Evolutionary conservation across 2,113 vertebrate genomes (phyloP), one percentile per base, ranked within the genome.

Genomic region (Urocolius indicus): DNA sequence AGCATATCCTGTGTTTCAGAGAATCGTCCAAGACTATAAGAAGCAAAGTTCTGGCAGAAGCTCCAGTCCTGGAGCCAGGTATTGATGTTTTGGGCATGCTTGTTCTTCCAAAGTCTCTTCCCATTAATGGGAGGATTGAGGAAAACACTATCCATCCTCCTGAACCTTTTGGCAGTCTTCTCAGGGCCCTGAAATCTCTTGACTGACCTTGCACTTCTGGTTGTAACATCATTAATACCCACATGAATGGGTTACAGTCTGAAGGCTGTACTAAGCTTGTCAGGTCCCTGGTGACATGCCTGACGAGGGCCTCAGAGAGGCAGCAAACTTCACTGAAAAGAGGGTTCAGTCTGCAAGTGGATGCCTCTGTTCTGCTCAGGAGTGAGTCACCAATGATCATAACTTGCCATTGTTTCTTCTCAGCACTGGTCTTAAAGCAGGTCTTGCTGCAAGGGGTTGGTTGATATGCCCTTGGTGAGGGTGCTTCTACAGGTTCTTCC

Each of bases 371-470:
- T 46, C 73, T n/a, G 26, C 32, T 78, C 36, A 19, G 34, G 45
- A 62, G 8, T 23, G 24, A 43, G 21, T 18, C 26, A 19, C 17
- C 12, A 2, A 18, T 5, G 57, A 34, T 48, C 26, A 4, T 10
- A 32, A 22, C 26, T 36, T 5, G 2, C 30, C 26, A 2, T 4
- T 51, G 26, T 19, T 57, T 43, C 43, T 45, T 57, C 34, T 48
- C 3, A 1, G 7, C 5, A 0, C 38, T 23, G 26, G 22, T 20
- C 58, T 45, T 27, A 43, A 43, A 0, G 16, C 26, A 18, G 26
- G 43, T 43, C 19, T 51, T 43, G 9, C 36, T 59, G 14, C 0
- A 1, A 59, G 10, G 5, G 24, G 5, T 4, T 36, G 27, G 32
- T 1, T 22, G 49, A 36, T 8, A 22, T 9, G 18, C 58, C 58